Evolutionary conservation across 1,140 invertebrate genomes (phyloP).

Genomic region (Orius laevigatus): DNA sequence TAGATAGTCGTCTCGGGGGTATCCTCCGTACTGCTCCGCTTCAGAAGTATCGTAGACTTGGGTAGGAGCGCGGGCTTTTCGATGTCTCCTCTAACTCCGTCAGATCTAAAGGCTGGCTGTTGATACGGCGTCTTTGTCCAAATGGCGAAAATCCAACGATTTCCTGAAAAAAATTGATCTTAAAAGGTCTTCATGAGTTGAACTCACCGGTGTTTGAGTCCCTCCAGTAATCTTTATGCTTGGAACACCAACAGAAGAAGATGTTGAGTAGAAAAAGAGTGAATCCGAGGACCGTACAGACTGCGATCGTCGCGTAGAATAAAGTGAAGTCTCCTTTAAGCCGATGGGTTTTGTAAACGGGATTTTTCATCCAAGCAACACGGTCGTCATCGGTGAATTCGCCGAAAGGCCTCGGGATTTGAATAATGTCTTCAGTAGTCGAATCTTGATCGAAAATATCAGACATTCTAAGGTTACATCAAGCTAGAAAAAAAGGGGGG

Average conservation of each 20-base stretch:
- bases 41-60: slow-evolving; percentile 23
- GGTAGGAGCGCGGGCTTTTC: slow-evolving; percentile 15
- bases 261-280: slow-evolving; percentile 56
- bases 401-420: no score
- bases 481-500: no score
- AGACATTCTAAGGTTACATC: no score
- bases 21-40: slow-evolving; percentile 21
- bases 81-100: slow-evolving; percentile 43
- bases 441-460: no score
- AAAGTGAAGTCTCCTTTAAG: slow-evolving; percentile 48
- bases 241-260: slow-evolving; percentile 59
- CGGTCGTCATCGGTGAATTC: slow-evolving; percentile 34
- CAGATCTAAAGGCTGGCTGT: slow-evolving; percentile 63
- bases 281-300: slow-evolving; percentile 52
- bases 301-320: slow-evolving; percentile 60
- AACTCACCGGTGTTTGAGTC: slow-evolving; percentile 52
- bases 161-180: slow-evolving; percentile 48
- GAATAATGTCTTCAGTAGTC: no score
- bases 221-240: slow-evolving; percentile 60
- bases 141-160: slow-evolving; percentile 64
- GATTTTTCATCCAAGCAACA: slow-evolving; percentile 45
- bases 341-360: slow-evolving; percentile 36
- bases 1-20: slow-evolving; percentile 29
- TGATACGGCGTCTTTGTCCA: slow-evolving; percentile 67
- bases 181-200: no score